Base-by-base conservation (phyloP, 2,888 invertebrate species). In the Chymomyza amoena region DNA sequence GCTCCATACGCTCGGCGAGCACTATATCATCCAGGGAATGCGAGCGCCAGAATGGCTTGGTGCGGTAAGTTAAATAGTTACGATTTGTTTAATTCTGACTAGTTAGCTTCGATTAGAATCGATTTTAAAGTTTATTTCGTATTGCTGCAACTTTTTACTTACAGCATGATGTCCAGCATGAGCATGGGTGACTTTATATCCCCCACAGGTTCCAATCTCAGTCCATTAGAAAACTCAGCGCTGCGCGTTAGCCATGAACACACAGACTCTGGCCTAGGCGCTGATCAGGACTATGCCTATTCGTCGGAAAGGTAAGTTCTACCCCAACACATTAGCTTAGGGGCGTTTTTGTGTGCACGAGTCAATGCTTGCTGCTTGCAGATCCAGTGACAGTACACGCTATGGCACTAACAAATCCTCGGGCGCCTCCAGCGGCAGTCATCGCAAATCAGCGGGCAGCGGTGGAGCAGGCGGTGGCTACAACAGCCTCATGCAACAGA, bases 201-300 rank as follows among this genome's bases (percentile, higher is more conserved):
- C 4, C 91, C 92, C 50, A 92, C 92, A 4, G 91, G 91, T 57
- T 91, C 91, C 2, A 91, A 91, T 78, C 78, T 92, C 4, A 92
- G 91, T 80, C 91, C 91, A 0, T 73, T 92, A 73, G 92, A 92
- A 72, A 91, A 91, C 61, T 91, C 91, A 0, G 91, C 92, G 0
- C 91, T 93, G 16, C 90, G 94, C 75, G 94, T 94, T 50, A 95
- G 94, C 32, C 95, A 95, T 79, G 95, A 96, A 84, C 95, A 96
- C 85, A 95, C 95, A 0, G 96, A 96, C 90, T 96, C 96, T 0
- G 96, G 96, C 0, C 92, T 96, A 6, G 95, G 95, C 60, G 95
- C 94, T 18, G 95, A 95, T 91, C 95, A 95, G 90, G 95, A 96
- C 84, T 95, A 95, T 89, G 94, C 94, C 51, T 94, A 95, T 91